Conservation (phyloP, 2,888 invertebrate species). For the Cataglyphis cursor region DNA sequence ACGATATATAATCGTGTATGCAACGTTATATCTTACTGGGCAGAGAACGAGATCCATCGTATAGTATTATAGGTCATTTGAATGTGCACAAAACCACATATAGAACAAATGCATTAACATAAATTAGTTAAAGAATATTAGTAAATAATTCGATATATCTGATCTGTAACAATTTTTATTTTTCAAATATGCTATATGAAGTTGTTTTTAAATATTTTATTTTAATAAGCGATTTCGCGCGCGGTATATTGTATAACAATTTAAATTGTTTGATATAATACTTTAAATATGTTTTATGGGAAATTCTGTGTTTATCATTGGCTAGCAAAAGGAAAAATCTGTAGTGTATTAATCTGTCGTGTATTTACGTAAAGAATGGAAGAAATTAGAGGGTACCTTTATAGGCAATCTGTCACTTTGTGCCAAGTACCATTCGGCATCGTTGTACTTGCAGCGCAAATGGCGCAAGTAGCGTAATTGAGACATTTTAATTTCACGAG, state of each 20-base stretch:
- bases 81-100: background rate
- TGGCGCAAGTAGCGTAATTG: constrained; percentile 55
- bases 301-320: constrained; percentile 1
- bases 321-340: background rate
- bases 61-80: background rate
- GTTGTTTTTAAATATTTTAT: background rate
- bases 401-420: constrained; percentile 40
- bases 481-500: constrained; percentile 55
- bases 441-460: constrained; percentile 40
- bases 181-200: background rate
- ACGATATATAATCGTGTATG: constrained; percentile 27
- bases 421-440: constrained; percentile 32
- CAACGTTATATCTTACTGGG: constrained; percentile 6
- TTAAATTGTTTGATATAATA: background rate
- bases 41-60: background rate
- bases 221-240: background rate
- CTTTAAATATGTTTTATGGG: background rate
- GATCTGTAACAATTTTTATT: background rate
- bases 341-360: background rate
- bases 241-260: background rate
- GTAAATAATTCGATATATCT: background rate
- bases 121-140: background rate
- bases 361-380: constrained; percentile 1
- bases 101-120: background rate
- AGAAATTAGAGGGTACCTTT: constrained; percentile 38